Evolutionary conservation across 92 coral and sea anemone genomes (phyloP), one percentile per base, ranked within the genome.

Genomic region (Porites divaricata): DNA sequence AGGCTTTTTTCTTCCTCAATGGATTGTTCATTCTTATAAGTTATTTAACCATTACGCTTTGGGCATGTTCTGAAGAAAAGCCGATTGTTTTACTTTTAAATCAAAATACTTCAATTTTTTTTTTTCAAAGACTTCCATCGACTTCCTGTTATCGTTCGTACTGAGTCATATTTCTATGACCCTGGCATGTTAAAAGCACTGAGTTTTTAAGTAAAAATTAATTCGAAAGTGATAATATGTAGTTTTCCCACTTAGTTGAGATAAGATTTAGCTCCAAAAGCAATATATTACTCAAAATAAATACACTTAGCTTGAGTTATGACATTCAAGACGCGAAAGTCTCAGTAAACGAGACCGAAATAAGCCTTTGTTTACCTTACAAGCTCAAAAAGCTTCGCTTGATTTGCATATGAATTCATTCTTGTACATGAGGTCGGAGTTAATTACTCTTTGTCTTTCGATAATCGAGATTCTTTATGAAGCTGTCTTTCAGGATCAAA

Each of bases 391-490:
- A 72, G 69, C 59, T 69, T 70, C 62, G 57, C 15, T 14, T 14
- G 48, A 56, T 81, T 81, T 81, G 62, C 85, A 81, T 70, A 81
- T 70, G 78, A 81, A 81, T 70, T 9, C 25, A 58, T 26, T 23
- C 8, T 59, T 4, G 15, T 48, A 28, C 68, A 17, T 25, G 8
- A 67, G 78, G 35, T 23, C 49, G 35, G 28, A 50, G 57, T 81
- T 70, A 72, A 81, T 81, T 81, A 81, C 77, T 71, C 70, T 81
- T 81, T 81, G 85, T 81, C 70, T 70, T 71, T 56, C 77, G 24
- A 45, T 72, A 24, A 72, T 57, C 48, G 85, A 71, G 41, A 15
- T 62, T 25, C 77, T 72, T 71, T 45, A 16, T 41, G 59, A 61
- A 70, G 70, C 70, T 70, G 85, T 81, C 85, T 70, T 58, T 70